phyloP scores from a whole-genome alignment of 30 jellyfish, hydroid and myxozoan species.

The Clytia hemisphaerica region DNA sequence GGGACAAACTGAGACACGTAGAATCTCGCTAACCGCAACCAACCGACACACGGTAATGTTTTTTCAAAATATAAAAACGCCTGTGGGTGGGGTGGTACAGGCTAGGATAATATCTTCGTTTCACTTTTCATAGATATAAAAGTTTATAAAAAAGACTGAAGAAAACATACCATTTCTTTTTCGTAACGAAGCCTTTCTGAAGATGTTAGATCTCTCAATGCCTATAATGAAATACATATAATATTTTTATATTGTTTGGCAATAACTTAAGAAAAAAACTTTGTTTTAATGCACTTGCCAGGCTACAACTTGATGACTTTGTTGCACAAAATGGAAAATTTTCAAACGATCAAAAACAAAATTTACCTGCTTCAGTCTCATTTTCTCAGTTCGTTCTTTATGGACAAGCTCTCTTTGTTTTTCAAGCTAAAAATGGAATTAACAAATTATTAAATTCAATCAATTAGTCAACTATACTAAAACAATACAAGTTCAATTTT shows the following conservation, averaged over 20 bases:
- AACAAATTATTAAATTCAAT: no score
- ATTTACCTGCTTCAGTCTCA: conserved; percentile 60
- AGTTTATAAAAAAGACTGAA: neutral
- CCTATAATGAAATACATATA: conserved; percentile 27
- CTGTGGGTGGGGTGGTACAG: no score
- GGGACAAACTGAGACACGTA: no score
- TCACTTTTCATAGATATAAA: no score
- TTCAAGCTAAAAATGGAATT: conserved; percentile 44
- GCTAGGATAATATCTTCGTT: no score
- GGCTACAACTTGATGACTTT: neutral
- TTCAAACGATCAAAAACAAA: neutral
- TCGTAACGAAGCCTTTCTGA: conserved; percentile 82
- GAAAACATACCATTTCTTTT: conserved; percentile 68
- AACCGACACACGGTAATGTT: no score
- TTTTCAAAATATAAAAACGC: no score
- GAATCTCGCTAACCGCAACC: no score
- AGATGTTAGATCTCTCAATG: conserved; percentile 58
- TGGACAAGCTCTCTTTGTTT: conserved; percentile 53
- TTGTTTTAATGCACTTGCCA: neutral
- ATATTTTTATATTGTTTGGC: no score
- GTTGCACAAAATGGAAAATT: neutral
- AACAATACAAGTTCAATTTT: neutral
- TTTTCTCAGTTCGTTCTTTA: conserved; percentile 72
- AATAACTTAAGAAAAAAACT: neutral
- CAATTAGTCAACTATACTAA: neutral